Evolutionary conservation across 2,113 vertebrate species (phyloP), one percentile per base, ranked within the genome.

Genomic region (Polyodon spathula): DNA sequence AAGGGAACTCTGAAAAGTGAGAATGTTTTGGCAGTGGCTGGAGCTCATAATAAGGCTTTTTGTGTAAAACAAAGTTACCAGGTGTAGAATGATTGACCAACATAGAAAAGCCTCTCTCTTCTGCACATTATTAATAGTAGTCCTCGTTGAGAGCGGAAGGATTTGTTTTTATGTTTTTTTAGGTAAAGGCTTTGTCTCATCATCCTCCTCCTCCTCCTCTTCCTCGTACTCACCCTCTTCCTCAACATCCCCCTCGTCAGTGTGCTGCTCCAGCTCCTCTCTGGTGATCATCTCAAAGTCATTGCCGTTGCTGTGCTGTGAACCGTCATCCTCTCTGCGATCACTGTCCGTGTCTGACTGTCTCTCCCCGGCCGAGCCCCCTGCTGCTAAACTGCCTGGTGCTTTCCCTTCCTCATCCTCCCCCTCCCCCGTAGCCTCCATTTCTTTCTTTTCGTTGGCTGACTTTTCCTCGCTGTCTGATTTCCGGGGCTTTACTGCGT

Each of bases 221-320:
- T 76, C 73, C 6, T 67, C 82, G 4, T 87, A 79, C 8, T 85
- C 79, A 0, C 73, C 84, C 0, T 83, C 86, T 4, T 87, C 88
- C 40, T 91, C 91, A n/a, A 90, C 90, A 65, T 90, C 90, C 3
- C 81, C 91, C 48, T 89, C 93, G 53, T 95, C 94, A 7, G 95
- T 97, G 72, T 97, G 92, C 83, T 97, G 94, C 73, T 99, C 96
- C 75, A 98, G 86, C 89, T 98, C 95, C 71, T 98, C 96, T 69
- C 94, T 93, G 76, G 94, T 98, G 81, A 99, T 99, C 94, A 99
- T 96, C 87, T 99, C 96, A 84, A 99, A 99, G 86, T 99, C 96
- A 82, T 99, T 99, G 63, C 94, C 95, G 72, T 93, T 99, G 90
- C 96, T 99, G 85, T 99, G 95, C 64, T 99, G 95, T 56, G 95